These are phyloP conservation scores for Minunthozetes semirufus DNA, from an alignment of 2,888 invertebrate genomes.

Conservation along the genomic window DNA sequence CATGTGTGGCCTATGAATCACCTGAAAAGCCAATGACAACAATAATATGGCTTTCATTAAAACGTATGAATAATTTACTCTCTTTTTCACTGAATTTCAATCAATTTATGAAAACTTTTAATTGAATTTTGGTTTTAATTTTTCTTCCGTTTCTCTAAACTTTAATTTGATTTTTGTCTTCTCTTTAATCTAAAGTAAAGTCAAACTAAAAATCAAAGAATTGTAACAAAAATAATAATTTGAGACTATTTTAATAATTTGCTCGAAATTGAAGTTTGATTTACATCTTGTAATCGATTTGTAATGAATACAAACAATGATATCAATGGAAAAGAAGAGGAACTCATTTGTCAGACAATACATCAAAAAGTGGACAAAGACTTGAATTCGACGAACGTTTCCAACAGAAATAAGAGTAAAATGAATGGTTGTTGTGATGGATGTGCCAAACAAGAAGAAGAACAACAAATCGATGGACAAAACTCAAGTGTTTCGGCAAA, in stretches of 20 bases:
- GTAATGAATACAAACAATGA: too few species aligned
- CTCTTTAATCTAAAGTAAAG: too few species aligned
- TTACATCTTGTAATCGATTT: too few species aligned
- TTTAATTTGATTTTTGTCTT: too few species aligned
- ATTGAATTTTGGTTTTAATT: not conserved
- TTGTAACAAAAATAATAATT: too few species aligned
- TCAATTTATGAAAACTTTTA: not conserved
- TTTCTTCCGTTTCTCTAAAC: not conserved
- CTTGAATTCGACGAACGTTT: not conserved
- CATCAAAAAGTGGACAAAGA: too few species aligned
- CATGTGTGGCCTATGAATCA: not conserved
- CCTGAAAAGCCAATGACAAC: not conserved
- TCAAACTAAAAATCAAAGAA: too few species aligned
- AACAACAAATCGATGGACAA: not conserved
- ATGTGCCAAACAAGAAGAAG: not conserved
- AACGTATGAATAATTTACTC: not conserved
- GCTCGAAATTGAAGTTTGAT: too few species aligned
- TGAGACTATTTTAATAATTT: too few species aligned
- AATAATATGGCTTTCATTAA: not conserved
- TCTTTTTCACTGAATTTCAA: not conserved
- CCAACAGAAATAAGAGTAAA: not conserved
- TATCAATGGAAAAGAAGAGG: too few species aligned
- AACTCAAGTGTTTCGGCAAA: not conserved
- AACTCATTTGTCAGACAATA: too few species aligned
- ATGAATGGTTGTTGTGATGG: not conserved